Evolutionary conservation across 1,140 invertebrate species (phyloP).

Genomic region (Cotesia vestalis): DNA sequence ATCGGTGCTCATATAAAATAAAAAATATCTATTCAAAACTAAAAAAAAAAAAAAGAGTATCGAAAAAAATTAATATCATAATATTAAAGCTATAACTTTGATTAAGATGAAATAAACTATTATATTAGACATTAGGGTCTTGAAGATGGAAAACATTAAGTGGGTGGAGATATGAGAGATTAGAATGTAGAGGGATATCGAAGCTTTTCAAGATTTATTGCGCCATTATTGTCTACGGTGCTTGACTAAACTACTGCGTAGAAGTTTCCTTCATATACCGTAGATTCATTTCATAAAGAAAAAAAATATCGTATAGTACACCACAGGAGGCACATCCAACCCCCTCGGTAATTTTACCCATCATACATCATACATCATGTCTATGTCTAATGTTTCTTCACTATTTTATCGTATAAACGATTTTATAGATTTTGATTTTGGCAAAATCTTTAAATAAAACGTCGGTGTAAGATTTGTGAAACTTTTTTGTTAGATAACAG

Average conservation of each 20-base stretch:
- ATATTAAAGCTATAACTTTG: too few species aligned
- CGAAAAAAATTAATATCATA: too few species aligned
- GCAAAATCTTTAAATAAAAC: background rate
- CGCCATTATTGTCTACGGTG: slow-evolving; percentile 50
- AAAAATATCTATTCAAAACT: too few species aligned
- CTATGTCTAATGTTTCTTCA: background rate
- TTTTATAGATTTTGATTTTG: background rate
- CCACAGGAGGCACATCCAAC: slow-evolving; percentile 7
- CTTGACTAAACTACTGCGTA: slow-evolving; percentile 30
- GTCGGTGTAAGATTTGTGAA: too few species aligned
- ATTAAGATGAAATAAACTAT: too few species aligned
- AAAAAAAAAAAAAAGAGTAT: too few species aligned
- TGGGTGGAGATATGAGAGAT: slow-evolving; percentile 13
- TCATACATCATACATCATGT: slow-evolving; percentile 1
- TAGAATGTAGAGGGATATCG: slow-evolving; percentile 24
- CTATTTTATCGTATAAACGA: background rate
- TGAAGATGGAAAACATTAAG: slow-evolving; percentile 9
- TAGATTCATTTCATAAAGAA: slow-evolving; percentile 18
- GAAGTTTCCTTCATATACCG: slow-evolving; percentile 25
- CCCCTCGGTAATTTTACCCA: too few species aligned
- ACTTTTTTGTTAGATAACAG: too few species aligned
- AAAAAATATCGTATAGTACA: slow-evolving; percentile 9
- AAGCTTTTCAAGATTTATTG: slow-evolving; percentile 51
- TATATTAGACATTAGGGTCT: too few species aligned
- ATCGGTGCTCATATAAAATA: too few species aligned